Base-by-base conservation (phyloP, 2,797 vertebrate genomes). In the Molothrus ater region DNA sequence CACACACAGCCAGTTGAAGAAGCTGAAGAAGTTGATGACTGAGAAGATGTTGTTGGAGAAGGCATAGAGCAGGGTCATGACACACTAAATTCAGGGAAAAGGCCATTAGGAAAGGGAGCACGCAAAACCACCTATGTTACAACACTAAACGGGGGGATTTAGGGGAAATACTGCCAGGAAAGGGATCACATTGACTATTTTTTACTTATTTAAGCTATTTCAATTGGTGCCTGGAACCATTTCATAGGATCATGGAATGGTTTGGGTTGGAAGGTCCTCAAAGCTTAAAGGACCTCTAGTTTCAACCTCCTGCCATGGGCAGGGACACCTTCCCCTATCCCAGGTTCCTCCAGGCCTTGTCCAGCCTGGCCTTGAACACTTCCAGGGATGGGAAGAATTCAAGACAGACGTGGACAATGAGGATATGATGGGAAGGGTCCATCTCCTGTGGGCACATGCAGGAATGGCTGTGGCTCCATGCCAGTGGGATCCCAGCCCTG, bases 1-100 rank as follows among this genome's bases (percentile, higher is more conserved):
- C 86, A 99, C 99, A 6, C 99, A 99, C 21, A 99, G 98, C 99
- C 99, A 99, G 98, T 99, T 99, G 97, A 99, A 99, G 98, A 99
- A 99, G 97, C 99, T 99, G 98, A 99, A 99, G 98, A 99, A 99
- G 98, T 99, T 99, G 94, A 99, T 99, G 97, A 99, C 98, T 7
- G 99, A 99, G 98, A 98, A 99, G 90, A 99, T 99, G 97, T 99
- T 98, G 2, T 97, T 98, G 97, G 99, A 99, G 98, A 99, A 99
- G 93, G 99, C 99, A 6, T 99, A 99, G 24, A 99, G 98, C 91
- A 99, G 97, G 10, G 99, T 99, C 99, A 99, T 99, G 95, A 97
- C 0, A 57, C 99, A 99, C 99, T 99, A 98, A 3, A 64, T 16
- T 4, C 82, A 86, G 61, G 24, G 24, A 17, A 75, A 65, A 45